Conservation (phyloP, 37 sponge, comb jelly and placozoan species). For the Halisarca cf. caerulea region DNA sequence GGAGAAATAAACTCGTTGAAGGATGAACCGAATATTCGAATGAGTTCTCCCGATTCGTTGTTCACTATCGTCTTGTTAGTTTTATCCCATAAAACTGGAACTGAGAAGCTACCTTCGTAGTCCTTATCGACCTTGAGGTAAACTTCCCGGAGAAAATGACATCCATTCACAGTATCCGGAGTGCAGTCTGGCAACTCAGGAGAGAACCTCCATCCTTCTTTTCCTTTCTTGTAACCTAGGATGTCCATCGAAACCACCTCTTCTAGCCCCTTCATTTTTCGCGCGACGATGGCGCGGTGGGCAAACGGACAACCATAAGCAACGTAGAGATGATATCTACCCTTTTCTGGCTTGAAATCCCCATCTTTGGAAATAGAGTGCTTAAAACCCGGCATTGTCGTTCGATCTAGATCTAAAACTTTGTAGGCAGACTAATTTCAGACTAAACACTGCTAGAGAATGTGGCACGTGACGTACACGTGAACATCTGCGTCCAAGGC, state of each 20-base stretch:
- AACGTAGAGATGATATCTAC: constrained; percentile 91
- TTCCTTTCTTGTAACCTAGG: constrained; percentile 60
- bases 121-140: constrained; percentile 64
- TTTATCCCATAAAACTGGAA: constrained; percentile 91
- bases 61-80: constrained; percentile 72
- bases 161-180: constrained; percentile 78
- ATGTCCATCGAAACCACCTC: constrained; percentile 76
- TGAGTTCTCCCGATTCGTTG: constrained; percentile 88
- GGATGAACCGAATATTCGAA: constrained; percentile 87
- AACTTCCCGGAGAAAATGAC: constrained; percentile 58
- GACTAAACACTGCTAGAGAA: too few species aligned
- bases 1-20: constrained; percentile 82
- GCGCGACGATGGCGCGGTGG: constrained; percentile 72
- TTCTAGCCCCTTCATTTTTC: constrained; percentile 85
- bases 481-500: too few species aligned
- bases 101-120: constrained; percentile 79
- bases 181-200: constrained; percentile 55
- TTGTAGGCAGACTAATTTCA: too few species aligned
- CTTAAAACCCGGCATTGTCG: constrained; percentile 51
- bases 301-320: constrained; percentile 94
- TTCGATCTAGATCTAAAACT: too few species aligned
- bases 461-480: too few species aligned
- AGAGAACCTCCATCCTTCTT: constrained; percentile 82
- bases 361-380: constrained; percentile 61
- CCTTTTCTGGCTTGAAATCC: constrained; percentile 68